phyloP scores from a whole-genome alignment of 2,888 invertebrate species.

The Troglohyphantes excavatus region DNA sequence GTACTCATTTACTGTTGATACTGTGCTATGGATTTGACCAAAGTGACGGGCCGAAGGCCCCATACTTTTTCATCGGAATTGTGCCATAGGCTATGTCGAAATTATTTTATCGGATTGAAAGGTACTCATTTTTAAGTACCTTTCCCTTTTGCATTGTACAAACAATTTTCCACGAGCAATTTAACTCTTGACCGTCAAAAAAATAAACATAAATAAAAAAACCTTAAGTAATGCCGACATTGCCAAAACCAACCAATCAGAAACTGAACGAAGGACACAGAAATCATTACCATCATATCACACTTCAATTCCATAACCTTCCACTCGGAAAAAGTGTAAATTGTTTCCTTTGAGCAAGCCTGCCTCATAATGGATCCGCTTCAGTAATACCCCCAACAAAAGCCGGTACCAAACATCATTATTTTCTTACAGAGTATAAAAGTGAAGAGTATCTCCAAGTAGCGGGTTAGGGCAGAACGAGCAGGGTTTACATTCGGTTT shows the following conservation, averaged over 20 bases:
- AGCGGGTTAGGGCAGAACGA: conserved; percentile 13
- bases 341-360: not conserved
- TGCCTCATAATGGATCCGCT: not conserved
- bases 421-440: not conserved
- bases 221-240: too few species aligned
- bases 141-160: too few species aligned
- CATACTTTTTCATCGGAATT: too few species aligned
- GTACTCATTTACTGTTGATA: too few species aligned
- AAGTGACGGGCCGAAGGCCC: too few species aligned
- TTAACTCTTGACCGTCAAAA: too few species aligned
- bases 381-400: not conserved
- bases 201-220: not conserved
- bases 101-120: too few species aligned
- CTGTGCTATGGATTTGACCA: too few species aligned
- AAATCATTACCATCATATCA: not conserved
- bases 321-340: not conserved
- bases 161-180: too few species aligned
- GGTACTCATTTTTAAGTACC: too few species aligned
- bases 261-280: not conserved
- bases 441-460: not conserved
- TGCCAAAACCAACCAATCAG: conserved; percentile 7
- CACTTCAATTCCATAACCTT: not conserved
- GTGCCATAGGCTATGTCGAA: too few species aligned
- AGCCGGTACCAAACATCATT: not conserved
- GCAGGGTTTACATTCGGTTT: conserved; percentile 2